Conservation (phyloP, 2,797 vertebrate genomes). For the Esox masquinongy region DNA sequence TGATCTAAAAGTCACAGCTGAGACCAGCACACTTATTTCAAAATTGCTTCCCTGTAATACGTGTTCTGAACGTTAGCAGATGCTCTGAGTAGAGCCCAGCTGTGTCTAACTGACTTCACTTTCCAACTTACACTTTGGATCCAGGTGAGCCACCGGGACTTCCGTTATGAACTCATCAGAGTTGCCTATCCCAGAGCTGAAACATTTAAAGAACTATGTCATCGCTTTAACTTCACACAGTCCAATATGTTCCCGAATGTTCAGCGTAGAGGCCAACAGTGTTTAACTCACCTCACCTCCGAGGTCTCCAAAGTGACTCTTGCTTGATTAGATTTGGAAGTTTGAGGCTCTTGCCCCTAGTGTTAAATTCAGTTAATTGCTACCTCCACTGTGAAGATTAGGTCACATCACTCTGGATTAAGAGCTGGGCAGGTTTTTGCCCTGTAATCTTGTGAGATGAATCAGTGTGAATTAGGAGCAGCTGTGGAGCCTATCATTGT, state of each 20-base stretch:
- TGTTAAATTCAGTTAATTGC: not conserved
- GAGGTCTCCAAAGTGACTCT: not conserved
- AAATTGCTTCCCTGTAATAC: not conserved
- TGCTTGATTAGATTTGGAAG: not conserved
- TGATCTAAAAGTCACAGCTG: not conserved
- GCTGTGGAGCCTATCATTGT: not conserved
- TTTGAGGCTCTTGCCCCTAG: not conserved
- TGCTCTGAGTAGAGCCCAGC: not conserved
- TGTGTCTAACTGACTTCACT: not conserved
- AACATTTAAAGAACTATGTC: not conserved
- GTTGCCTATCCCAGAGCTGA: not conserved
- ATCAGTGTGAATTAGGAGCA: constrained; percentile 23
- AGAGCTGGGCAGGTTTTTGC: not conserved
- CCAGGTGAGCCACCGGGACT: too few species aligned
- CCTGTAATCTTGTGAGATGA: constrained; percentile 16
- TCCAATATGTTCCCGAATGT: constrained; percentile 1
- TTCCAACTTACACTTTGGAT: not conserved
- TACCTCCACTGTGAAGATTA: constrained; percentile 1
- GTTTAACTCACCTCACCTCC: not conserved
- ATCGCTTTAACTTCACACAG: not conserved
- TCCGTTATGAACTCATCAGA: too few species aligned
- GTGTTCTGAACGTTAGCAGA: too few species aligned
- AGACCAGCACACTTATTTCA: not conserved
- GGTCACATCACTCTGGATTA: constrained; percentile 17
- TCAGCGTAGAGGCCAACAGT: not conserved